These are phyloP conservation scores for Helostoma temminkii DNA, from an alignment of 2,797 vertebrate species.

Conservation along the genomic window DNA sequence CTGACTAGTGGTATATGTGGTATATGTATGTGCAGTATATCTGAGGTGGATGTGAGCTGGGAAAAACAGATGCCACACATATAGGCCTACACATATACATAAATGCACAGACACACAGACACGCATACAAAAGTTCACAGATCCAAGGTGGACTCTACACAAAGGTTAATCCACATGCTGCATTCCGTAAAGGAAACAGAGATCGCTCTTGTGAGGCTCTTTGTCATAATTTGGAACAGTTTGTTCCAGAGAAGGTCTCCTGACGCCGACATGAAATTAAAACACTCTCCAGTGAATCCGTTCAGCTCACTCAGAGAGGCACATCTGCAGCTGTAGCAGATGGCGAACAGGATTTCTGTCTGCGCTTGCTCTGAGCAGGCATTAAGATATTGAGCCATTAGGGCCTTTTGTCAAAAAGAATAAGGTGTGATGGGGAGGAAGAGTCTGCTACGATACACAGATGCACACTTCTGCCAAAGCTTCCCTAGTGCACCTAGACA, in stretches of 20 bases:
- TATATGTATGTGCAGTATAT: too few relatives aligned
- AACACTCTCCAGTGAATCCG: constrained; percentile 45
- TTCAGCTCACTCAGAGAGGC: constrained; percentile 16
- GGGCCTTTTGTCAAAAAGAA: constrained; percentile 70
- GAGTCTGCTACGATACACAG: constrained; percentile 3
- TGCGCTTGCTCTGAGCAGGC: constrained; percentile 49
- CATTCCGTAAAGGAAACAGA: constrained; percentile 9
- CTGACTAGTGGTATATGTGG: too few relatives aligned
- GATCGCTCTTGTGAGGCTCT: constrained; percentile 27
- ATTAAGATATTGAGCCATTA: constrained; percentile 65
- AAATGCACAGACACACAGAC: constrained; percentile 2
- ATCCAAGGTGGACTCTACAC: not conserved
- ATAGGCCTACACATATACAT: not conserved
- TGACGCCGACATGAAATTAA: constrained; percentile 41
- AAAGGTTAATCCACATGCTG: constrained; percentile 28
- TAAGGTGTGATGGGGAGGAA: constrained; percentile 64
- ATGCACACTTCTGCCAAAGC: constrained; percentile 24
- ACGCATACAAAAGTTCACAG: not conserved
- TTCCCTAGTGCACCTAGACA: constrained; percentile 27
- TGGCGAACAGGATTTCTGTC: constrained; percentile 39
- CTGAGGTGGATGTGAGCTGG: too few relatives aligned
- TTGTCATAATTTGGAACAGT: constrained; percentile 54
- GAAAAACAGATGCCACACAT: not conserved
- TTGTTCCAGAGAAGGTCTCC: constrained; percentile 43
- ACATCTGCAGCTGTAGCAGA: constrained; percentile 49